These are phyloP conservation scores for Zoroaster sp. DNA, from an alignment of 53 echinoderm and acorn worm species.

Conservation along the genomic window DNA sequence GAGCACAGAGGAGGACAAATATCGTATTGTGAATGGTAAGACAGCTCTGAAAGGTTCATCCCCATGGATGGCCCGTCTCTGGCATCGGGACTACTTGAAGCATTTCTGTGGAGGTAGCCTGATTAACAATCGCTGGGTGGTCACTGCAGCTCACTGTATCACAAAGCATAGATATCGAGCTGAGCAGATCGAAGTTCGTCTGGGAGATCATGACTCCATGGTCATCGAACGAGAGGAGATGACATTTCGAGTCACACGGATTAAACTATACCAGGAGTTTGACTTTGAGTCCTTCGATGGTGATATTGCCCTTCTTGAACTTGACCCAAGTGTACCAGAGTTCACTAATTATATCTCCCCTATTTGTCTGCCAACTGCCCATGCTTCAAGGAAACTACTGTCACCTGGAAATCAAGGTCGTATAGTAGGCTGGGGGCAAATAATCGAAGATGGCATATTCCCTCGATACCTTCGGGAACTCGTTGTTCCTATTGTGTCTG, in stretches of 20 bases:
- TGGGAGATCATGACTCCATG: conserved; percentile 79
- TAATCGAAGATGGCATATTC: conserved; percentile 66
- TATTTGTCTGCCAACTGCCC: conserved; percentile 71
- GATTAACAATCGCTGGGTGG: conserved; percentile 77
- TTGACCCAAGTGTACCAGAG: conserved; percentile 27
- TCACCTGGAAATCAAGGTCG: conserved; percentile 43
- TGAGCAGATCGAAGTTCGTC: conserved; percentile 43
- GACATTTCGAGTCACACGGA: conserved; percentile 14
- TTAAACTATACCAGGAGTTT: conserved; percentile 54
- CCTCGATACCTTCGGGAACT: conserved; percentile 76
- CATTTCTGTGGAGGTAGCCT: conserved; percentile 78
- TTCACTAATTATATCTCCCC: conserved; percentile 81
- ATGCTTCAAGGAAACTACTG: conserved; percentile 25
- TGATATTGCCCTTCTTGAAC: conserved; percentile 80
- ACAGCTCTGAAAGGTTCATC: conserved; percentile 71
- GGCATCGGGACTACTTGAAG: background rate
- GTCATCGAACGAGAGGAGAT: conserved; percentile 59
- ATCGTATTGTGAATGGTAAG: conserved; percentile 69
- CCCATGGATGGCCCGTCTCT: conserved; percentile 88
- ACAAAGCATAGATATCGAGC: background rate
- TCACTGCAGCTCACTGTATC: conserved; percentile 84
- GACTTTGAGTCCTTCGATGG: conserved; percentile 51
- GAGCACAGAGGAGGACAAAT: background rate
- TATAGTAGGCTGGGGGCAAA: conserved; percentile 75
- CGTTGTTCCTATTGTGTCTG: conserved; percentile 61